Percentiles rank a stretch among this genome's conserved stretches.
phyloP scores from a whole-genome alignment of 2,888 invertebrate species.

The Abrostola triplasia region DNA sequence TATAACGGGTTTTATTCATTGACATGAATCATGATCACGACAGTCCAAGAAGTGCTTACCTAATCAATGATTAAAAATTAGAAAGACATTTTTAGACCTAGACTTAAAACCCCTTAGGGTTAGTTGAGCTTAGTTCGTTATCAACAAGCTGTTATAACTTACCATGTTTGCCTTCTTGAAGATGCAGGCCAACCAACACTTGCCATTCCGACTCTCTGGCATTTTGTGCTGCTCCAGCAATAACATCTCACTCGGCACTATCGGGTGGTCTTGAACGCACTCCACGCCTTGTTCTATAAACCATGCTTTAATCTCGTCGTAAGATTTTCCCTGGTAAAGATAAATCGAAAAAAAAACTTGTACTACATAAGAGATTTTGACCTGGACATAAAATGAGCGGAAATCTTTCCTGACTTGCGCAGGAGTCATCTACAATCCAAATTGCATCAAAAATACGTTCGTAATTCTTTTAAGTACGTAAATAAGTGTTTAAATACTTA shows the following conservation, averaged over 20 bases:
- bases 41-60: no score
- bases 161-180: constrained; percentile 81
- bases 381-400: no score
- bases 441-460: no score
- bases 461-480: background rate
- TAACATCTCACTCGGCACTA: constrained; percentile 70
- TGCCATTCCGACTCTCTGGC: constrained; percentile 73
- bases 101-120: no score
- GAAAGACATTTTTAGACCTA: no score
- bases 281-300: constrained; percentile 71
- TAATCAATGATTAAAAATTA: no score
- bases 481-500: constrained; percentile 56
- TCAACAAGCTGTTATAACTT: constrained; percentile 49
- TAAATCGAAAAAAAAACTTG: background rate
- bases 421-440: no score
- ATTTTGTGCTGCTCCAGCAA: constrained; percentile 74
- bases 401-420: no score
- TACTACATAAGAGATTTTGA: background rate
- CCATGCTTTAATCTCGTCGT: constrained; percentile 72
- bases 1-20: no score
- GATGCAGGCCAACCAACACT: constrained; percentile 84
- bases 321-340: constrained; percentile 67
- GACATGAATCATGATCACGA: no score
- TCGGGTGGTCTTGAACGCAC: constrained; percentile 70
- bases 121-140: no score